phyloP scores from a whole-genome alignment of 2,113 vertebrate genomes.

The Promerops cafer region DNA sequence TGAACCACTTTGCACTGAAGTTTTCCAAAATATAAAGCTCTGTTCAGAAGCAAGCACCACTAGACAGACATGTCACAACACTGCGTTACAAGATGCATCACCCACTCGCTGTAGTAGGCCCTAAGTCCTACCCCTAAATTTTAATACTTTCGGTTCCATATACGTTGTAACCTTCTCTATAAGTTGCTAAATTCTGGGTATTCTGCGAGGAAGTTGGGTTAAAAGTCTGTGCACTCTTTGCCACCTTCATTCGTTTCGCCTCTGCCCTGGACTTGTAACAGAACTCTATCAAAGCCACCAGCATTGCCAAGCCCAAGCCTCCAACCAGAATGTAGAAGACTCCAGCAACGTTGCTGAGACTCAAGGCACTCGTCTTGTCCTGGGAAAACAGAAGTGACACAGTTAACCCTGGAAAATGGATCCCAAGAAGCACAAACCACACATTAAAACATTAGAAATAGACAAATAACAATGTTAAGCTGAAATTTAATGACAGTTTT shows the following conservation, averaged over 20 bases:
- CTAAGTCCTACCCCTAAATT: constrained; percentile 99
- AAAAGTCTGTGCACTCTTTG: constrained; percentile 94
- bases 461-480: not conserved
- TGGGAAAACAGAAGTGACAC: constrained; percentile 72
- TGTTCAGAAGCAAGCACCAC: constrained; percentile 85
- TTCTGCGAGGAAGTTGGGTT: constrained; percentile 99
- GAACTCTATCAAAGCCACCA: constrained; percentile 99
- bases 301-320: constrained; percentile 98
- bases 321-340: constrained; percentile 99
- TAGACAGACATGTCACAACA: constrained; percentile 88
- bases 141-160: constrained; percentile 99
- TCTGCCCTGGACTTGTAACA: constrained; percentile 99
- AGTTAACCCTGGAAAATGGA: constrained; percentile 46
- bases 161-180: constrained; percentile 99
- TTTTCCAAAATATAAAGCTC: constrained; percentile 78
- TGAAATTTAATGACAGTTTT: not conserved
- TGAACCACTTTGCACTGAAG: constrained; percentile 79
- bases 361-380: constrained; percentile 99
- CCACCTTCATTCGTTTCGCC: constrained; percentile 99
- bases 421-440: not conserved
- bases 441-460: not conserved
- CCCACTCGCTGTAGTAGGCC: constrained; percentile 89
- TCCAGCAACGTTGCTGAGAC: constrained; percentile 98
- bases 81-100: constrained; percentile 84
- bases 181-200: constrained; percentile 99